Evolutionary conservation across 92 coral and sea anemone genomes (phyloP).

Genomic region (Zoanthus gigantus): DNA sequence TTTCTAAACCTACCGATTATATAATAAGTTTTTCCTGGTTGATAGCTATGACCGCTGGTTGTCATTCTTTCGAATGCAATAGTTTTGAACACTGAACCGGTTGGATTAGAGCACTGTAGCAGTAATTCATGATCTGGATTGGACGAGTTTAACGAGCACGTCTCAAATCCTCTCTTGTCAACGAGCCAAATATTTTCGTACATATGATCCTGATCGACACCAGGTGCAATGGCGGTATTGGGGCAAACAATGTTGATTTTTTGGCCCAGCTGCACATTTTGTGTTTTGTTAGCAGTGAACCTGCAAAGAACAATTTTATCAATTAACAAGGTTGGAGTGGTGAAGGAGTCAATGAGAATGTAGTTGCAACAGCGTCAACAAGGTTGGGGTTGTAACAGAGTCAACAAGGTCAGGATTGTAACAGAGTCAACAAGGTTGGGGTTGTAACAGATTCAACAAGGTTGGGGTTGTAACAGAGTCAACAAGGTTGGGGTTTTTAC

Average conservation of each 20-base stretch:
- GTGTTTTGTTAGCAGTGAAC: background rate
- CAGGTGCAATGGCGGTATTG: slow-evolving; percentile 7
- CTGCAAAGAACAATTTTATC: background rate
- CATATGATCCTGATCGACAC: background rate
- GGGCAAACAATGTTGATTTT: slow-evolving; percentile 19
- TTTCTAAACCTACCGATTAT: slow-evolving; percentile 23
- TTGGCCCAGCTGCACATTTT: background rate
- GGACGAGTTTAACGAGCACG: background rate
- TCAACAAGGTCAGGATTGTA: too few relatives aligned
- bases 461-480: too few relatives aligned
- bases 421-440: too few relatives aligned
- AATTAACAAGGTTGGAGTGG: too few relatives aligned
- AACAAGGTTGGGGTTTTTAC: too few relatives aligned
- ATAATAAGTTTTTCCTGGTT: slow-evolving; percentile 21
- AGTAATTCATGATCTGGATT: background rate
- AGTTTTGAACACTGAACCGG: background rate
- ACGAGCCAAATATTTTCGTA: slow-evolving; percentile 21
- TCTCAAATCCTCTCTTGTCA: slow-evolving; percentile 23
- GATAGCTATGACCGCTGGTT: background rate
- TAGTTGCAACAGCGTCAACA: too few relatives aligned
- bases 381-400: too few relatives aligned
- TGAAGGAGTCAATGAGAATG: too few relatives aligned
- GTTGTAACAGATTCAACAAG: too few relatives aligned
- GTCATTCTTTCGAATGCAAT: background rate
- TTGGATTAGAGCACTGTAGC: background rate